Evolutionary conservation across 2,888 invertebrate genomes (phyloP).

Genomic region (Galeopsomyia nigrocyanea): DNA sequence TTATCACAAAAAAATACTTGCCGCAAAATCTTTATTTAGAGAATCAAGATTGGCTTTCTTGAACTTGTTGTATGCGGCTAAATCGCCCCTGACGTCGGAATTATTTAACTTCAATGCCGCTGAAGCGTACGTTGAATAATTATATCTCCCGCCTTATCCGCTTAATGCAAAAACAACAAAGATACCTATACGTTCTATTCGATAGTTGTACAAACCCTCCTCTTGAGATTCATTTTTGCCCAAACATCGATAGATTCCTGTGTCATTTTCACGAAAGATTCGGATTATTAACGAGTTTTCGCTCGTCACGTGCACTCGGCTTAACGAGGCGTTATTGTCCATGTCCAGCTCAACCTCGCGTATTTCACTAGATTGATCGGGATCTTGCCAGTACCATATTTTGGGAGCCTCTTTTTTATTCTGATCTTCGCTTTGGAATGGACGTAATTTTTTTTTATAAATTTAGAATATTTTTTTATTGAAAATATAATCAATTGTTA

Average conservation of each 20-base stretch:
- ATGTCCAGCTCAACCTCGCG: conserved; percentile 69
- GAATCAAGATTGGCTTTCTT: conserved; percentile 68
- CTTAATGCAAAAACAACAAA: not conserved
- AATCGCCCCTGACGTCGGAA: conserved; percentile 66
- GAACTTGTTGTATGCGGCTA: conserved; percentile 71
- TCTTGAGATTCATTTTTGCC: conserved; percentile 65
- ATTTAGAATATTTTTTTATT: conserved; percentile 16
- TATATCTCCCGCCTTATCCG: not conserved
- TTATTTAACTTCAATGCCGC: conserved; percentile 6
- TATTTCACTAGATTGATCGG: conserved; percentile 58
- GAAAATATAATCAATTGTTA: conserved; percentile 7
- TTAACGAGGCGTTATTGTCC: conserved; percentile 68
- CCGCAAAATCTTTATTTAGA: conserved; percentile 69
- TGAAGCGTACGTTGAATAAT: not conserved
- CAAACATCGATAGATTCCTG: conserved; percentile 71
- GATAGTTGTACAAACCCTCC: conserved; percentile 70
- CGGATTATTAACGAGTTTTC: conserved; percentile 70
- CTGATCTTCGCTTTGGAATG: conserved; percentile 56
- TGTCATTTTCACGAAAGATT: conserved; percentile 66
- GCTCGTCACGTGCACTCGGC: conserved; percentile 67
- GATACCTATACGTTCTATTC: conserved; percentile 69
- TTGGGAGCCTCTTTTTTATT: conserved; percentile 65
- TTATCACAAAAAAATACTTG: conserved; percentile 39
- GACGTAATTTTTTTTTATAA: conserved; percentile 31
- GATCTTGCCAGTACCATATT: conserved; percentile 71